Evolutionary conservation across 2,797 vertebrate genomes (phyloP).

Genomic region (Dermochelys coriacea): DNA sequence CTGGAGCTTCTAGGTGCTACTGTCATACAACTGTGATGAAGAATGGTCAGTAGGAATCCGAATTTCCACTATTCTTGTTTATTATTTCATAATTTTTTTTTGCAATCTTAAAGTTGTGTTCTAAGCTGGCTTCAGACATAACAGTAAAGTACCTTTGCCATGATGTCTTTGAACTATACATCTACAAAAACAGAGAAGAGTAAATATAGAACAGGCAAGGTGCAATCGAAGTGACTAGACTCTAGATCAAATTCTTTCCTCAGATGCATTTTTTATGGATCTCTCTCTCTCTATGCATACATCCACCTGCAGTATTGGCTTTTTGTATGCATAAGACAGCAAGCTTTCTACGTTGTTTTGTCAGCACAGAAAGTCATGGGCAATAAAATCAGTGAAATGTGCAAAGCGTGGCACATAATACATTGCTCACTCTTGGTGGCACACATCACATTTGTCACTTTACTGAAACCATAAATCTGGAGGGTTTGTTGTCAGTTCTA

Average conservation of each 20-base stretch:
- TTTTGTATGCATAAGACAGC: slow-evolving; percentile 9
- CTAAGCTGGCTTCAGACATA: background rate
- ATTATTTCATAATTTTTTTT: slow-evolving; percentile 10
- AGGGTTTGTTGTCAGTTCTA: background rate
- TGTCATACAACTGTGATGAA: slow-evolving; percentile 5
- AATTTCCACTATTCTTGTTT: slow-evolving; percentile 28
- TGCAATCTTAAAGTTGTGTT: slow-evolving; percentile 35
- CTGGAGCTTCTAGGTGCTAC: slow-evolving; percentile 39
- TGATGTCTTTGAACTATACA: slow-evolving; percentile 12
- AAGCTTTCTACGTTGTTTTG: slow-evolving; percentile 53
- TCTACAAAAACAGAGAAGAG: background rate
- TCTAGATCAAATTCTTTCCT: background rate
- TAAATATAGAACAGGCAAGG: background rate
- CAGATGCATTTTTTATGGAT: background rate
- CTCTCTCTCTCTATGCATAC: background rate
- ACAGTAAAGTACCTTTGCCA: background rate
- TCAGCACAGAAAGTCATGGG: slow-evolving; percentile 57
- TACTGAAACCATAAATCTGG: slow-evolving; percentile 36
- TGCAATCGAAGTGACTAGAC: background rate
- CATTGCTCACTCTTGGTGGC: slow-evolving; percentile 43
- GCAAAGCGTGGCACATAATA: slow-evolving; percentile 53
- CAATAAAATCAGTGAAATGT: slow-evolving; percentile 57
- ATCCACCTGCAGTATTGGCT: rapidly evolving
- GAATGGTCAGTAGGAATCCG: background rate
- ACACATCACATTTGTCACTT: slow-evolving; percentile 23